Evolutionary conservation across 92 coral and sea anemone species (phyloP).

Genomic region (Micromussa lordhowensis): DNA sequence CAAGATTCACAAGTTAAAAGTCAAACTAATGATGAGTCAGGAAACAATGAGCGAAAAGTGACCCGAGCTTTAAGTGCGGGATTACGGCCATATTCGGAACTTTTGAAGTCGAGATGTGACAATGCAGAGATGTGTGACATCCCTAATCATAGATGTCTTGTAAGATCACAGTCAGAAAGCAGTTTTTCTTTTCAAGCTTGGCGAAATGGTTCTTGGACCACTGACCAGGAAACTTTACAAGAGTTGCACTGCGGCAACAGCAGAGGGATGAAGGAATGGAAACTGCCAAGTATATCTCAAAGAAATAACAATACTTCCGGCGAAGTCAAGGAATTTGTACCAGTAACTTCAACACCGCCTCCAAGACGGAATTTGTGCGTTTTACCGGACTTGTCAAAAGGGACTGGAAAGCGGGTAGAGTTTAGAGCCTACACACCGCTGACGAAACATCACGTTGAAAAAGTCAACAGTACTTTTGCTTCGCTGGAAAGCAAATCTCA

Average conservation of each 20-base stretch:
- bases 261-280: neutral
- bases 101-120: neutral
- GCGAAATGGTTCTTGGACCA: neutral
- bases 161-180: constrained; percentile 3
- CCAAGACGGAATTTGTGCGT: neutral
- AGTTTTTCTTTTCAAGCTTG: neutral
- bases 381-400: neutral
- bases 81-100: neutral
- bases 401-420: neutral
- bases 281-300: neutral
- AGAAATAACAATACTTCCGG: neutral
- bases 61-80: neutral
- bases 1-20: neutral
- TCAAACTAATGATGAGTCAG: neutral
- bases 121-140: neutral
- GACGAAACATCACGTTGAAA: constrained; percentile 1
- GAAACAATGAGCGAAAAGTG: neutral
- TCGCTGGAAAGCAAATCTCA: neutral
- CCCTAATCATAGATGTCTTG: neutral
- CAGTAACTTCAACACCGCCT: neutral
- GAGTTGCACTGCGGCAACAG: neutral
- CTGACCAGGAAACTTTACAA: neutral
- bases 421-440: neutral
- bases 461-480: neutral
- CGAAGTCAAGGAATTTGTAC: neutral